A percentile compares a stretch with the other conserved stretches of the same genome.
Evolutionary conservation across 1,140 invertebrate species (phyloP).

Genomic region (Drosophila erecta): DNA sequence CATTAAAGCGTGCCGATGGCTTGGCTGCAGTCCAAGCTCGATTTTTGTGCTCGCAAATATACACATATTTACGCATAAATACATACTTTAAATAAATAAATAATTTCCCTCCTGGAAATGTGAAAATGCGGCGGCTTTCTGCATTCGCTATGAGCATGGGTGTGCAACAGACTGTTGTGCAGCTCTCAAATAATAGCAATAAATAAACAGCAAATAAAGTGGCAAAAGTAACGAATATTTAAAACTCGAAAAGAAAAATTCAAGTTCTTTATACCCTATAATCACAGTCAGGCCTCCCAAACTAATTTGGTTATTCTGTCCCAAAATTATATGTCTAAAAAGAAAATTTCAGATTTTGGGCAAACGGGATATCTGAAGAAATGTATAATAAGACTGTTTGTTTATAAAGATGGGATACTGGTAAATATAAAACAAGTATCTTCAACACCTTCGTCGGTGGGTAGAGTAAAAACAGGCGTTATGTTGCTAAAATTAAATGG

Average conservation of each 20-base stretch:
- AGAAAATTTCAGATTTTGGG: not conserved
- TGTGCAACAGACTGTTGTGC: slow-evolving; percentile 15
- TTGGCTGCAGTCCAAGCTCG: slow-evolving; percentile 32
- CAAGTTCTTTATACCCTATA: not conserved
- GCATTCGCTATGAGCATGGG: not conserved
- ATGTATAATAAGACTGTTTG: no score
- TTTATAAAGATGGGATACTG: no score
- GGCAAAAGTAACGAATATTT: slow-evolving; percentile 12
- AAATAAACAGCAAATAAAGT: slow-evolving; percentile 17
- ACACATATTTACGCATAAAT: slow-evolving; percentile 22
- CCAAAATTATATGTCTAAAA: no score
- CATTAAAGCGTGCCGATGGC: slow-evolving; percentile 57
- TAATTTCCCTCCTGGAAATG: slow-evolving; percentile 31
- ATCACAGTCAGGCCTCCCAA: not conserved
- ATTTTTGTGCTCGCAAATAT: slow-evolving; percentile 30
- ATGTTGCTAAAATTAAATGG: slow-evolving; percentile 37
- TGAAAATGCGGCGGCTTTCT: slow-evolving; percentile 12
- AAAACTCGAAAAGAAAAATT: accelerated
- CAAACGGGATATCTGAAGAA: no score
- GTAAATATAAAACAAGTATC: not conserved
- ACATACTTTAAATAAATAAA: slow-evolving; percentile 45
- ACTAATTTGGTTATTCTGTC: no score
- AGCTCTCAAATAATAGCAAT: slow-evolving; percentile 7
- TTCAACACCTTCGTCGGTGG: not conserved
- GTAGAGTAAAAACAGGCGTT: not conserved